phyloP scores from a whole-genome alignment of 2,797 vertebrate species.

The Macrochelys suwanniensis region DNA sequence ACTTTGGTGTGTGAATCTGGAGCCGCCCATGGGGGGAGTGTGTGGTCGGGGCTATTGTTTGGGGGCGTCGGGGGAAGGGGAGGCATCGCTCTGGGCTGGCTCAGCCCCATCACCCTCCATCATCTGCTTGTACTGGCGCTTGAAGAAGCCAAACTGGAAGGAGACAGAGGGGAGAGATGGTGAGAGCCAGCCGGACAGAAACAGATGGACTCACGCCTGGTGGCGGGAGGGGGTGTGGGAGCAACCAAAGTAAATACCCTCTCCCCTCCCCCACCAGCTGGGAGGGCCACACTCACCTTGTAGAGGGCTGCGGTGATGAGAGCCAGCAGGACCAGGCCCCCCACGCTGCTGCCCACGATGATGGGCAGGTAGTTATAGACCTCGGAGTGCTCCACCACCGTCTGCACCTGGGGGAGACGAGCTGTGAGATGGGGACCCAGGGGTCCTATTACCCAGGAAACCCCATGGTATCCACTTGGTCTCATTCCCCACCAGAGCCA shows the following conservation, averaged over 20 bases:
- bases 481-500: too few relatives aligned
- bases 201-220: background rate
- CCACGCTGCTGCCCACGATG: constrained; percentile 85
- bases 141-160: constrained; percentile 90
- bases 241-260: background rate
- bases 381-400: constrained; percentile 81
- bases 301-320: constrained; percentile 83
- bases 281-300: constrained; percentile 80
- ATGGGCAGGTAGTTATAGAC: constrained; percentile 81
- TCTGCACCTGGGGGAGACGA: constrained; percentile 78
- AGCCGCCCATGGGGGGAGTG: background rate
- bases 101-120: background rate
- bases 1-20: background rate
- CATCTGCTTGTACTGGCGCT: constrained; percentile 77
- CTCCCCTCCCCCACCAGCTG: background rate
- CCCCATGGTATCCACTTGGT: background rate
- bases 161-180: background rate
- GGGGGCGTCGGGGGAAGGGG: background rate
- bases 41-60: background rate
- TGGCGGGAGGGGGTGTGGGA: too few relatives aligned
- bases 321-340: constrained; percentile 83
- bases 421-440: background rate
- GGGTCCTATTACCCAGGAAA: background rate
- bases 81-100: background rate
- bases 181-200: background rate